A percentile compares a stretch with the other conserved stretches of the same genome.
These are phyloP conservation scores for Silurus asotus DNA, from an alignment of 2,113 vertebrate genomes.

Conservation along the genomic window DNA sequence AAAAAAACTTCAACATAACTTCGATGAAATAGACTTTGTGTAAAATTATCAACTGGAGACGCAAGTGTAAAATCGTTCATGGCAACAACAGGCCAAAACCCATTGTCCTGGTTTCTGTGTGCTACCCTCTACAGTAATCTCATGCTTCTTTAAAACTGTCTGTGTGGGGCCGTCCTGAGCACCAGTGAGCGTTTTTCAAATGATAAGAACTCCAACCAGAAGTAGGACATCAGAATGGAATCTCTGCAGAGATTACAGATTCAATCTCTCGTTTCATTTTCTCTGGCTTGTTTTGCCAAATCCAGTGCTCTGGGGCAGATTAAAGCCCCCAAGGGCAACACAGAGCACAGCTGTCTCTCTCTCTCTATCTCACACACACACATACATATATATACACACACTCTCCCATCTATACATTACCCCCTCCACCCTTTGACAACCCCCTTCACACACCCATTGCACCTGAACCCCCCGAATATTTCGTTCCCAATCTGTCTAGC, in stretches of 20 bases:
- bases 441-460: conserved; percentile 30
- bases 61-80: too few relatives aligned
- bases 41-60: too few relatives aligned
- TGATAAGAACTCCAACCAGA: too few relatives aligned
- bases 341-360: conserved; percentile 64
- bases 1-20: too few relatives aligned
- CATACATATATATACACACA: not conserved
- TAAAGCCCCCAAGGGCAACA: conserved; percentile 40
- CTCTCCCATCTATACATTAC: not conserved
- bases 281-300: conserved; percentile 54
- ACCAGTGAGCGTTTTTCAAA: too few relatives aligned
- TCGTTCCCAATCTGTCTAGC: not conserved
- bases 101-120: too few relatives aligned
- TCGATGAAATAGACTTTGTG: too few relatives aligned
- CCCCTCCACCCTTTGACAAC: not conserved
- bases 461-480: conserved; percentile 50
- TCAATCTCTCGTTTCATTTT: conserved; percentile 35
- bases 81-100: too few relatives aligned
- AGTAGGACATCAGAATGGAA: too few relatives aligned
- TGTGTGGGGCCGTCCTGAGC: too few relatives aligned
- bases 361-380: conserved; percentile 30
- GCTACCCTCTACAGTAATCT: too few relatives aligned
- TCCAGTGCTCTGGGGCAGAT: conserved; percentile 30
- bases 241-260: conserved; percentile 25
- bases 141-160: too few relatives aligned